A percentile compares a stretch with the other conserved stretches of the same genome.
phyloP scores from a whole-genome alignment of 2,888 invertebrate genomes.

The Drosophila monieri region DNA sequence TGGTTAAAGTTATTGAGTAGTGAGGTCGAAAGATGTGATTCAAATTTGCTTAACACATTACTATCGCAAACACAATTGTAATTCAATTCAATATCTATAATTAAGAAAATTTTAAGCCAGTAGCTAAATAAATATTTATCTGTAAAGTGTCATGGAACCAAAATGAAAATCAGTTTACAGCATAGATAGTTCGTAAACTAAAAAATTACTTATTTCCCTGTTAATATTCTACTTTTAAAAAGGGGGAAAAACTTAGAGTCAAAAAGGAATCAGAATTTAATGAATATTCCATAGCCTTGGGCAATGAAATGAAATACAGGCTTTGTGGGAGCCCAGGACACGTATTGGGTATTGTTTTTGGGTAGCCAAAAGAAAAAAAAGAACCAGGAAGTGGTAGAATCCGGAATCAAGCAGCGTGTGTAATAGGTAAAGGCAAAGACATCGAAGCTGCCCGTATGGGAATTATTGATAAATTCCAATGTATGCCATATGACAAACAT shows the following conservation, averaged over 20 bases:
- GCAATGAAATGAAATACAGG: constrained; percentile 23
- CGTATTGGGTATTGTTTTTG: constrained; percentile 23
- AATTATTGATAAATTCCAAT: constrained; percentile 54
- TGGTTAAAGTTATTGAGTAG: constrained; percentile 1
- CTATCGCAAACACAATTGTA: constrained; percentile 44
- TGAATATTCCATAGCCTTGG: constrained; percentile 18
- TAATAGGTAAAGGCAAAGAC: constrained; percentile 38
- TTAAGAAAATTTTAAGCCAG: too few relatives aligned
- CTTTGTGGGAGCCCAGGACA: constrained; percentile 5
- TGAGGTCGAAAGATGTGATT: constrained; percentile 2
- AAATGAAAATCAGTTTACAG: too few relatives aligned
- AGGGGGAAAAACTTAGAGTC: not conserved
- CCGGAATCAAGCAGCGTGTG: constrained; percentile 18
- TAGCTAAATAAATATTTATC: too few relatives aligned
- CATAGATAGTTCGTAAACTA: not conserved
- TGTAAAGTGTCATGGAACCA: too few relatives aligned
- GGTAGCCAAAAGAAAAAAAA: constrained; percentile 12
- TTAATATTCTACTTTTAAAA: too few relatives aligned
- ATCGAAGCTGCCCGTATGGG: constrained; percentile 19
- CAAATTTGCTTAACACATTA: constrained; percentile 3
- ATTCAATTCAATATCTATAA: constrained; percentile 48
- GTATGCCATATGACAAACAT: constrained; percentile 45
- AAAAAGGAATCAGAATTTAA: not conserved
- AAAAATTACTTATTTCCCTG: too few relatives aligned
- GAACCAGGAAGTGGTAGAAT: constrained; percentile 1